phyloP scores from a whole-genome alignment of 2,888 invertebrate species.

The Anoplius nigerrimus region DNA sequence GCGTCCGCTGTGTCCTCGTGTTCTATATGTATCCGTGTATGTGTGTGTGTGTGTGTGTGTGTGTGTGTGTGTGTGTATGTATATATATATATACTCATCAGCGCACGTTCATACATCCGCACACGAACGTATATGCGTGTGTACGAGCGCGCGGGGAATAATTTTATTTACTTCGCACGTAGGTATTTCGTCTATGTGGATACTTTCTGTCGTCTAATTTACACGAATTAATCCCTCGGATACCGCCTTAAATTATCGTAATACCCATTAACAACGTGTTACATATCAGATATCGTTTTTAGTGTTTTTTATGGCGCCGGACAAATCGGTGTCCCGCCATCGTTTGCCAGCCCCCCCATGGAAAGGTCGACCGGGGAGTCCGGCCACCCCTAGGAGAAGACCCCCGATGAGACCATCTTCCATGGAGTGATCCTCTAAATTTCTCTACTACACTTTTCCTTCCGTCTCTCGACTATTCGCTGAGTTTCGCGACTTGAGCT shows the following conservation, averaged over 20 bases:
- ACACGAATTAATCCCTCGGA: constrained; percentile 67
- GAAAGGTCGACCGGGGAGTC: too few species aligned
- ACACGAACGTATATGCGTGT: constrained; percentile 10
- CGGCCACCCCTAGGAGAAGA: too few species aligned
- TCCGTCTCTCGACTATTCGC: too few species aligned
- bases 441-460: too few species aligned
- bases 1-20: constrained; percentile 37
- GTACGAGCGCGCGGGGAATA: constrained; percentile 43
- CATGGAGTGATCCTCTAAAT: too few species aligned
- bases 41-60: constrained; percentile 39
- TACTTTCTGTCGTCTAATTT: constrained; percentile 74
- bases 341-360: constrained; percentile 16
- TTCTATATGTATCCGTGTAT: constrained; percentile 3
- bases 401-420: too few species aligned
- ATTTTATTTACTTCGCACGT: constrained; percentile 57
- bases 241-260: constrained; percentile 56
- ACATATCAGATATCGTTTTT: constrained; percentile 59
- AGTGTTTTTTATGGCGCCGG: constrained; percentile 23
- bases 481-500: too few species aligned
- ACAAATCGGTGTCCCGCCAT: constrained; percentile 20
- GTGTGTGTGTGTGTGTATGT: constrained; percentile 37
- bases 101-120: neutral
- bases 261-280: constrained; percentile 62
- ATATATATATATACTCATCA: constrained; percentile 25
- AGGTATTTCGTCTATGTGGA: constrained; percentile 67